phyloP scores from a whole-genome alignment of 2,113 vertebrate genomes.

The Spermophilus dauricus region DNA sequence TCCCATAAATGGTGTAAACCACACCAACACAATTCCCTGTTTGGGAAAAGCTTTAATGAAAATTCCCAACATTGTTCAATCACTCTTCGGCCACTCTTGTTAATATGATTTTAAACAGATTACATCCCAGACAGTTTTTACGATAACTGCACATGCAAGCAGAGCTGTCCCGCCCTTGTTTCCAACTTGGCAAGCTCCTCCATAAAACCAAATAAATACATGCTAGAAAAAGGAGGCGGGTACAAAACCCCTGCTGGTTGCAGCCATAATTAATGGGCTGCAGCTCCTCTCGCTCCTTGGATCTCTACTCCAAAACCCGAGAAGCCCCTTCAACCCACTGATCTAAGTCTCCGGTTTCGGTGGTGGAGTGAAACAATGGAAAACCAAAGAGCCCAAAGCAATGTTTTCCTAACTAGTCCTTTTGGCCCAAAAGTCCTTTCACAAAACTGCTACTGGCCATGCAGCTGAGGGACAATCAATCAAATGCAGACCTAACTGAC shows the following conservation, averaged over 20 bases:
- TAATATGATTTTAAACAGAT: constrained; percentile 58
- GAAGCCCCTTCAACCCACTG: background rate
- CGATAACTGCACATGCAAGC: constrained; percentile 12
- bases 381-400: background rate
- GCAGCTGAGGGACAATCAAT: constrained; percentile 35
- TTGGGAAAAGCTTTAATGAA: constrained; percentile 55
- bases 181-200: constrained; percentile 52
- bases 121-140: constrained; percentile 37
- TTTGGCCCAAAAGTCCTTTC: constrained; percentile 62
- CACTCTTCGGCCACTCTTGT: background rate
- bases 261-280: background rate
- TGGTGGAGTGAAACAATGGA: background rate
- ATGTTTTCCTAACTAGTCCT: background rate
- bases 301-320: constrained; percentile 5
- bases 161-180: background rate
- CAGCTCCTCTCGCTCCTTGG: background rate
- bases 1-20: background rate
- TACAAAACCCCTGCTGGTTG: background rate
- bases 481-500: constrained; percentile 77
- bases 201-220: constrained; percentile 48
- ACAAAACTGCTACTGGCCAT: background rate
- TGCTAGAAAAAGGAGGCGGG: background rate
- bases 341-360: background rate
- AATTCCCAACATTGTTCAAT: background rate
- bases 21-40: background rate